These are phyloP conservation scores for Plebejus anna DNA, from an alignment of 2,888 invertebrate species.

Conservation along the genomic window DNA sequence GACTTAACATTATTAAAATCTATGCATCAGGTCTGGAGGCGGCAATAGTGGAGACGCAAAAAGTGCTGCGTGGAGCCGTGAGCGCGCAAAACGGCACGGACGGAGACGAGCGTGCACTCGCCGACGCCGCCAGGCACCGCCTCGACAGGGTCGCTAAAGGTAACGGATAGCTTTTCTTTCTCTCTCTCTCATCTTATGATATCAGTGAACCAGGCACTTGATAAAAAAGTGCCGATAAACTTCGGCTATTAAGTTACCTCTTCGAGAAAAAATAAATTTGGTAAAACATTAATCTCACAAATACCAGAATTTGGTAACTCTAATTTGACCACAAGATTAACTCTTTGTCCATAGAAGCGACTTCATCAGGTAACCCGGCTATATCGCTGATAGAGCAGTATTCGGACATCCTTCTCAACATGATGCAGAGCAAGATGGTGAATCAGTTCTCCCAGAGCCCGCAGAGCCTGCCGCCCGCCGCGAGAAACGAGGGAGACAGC, in stretches of 20 bases:
- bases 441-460: slow-evolving; percentile 63
- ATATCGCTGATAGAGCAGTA: slow-evolving; percentile 82
- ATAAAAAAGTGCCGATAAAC: too few relatives aligned
- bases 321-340: not conserved
- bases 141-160: slow-evolving; percentile 67
- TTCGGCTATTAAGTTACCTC: too few relatives aligned
- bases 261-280: too few relatives aligned
- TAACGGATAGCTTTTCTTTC: slow-evolving; percentile 36
- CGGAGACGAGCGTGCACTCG: slow-evolving; percentile 42
- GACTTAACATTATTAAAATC: too few relatives aligned
- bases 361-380: slow-evolving; percentile 57
- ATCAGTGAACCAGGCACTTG: too few relatives aligned
- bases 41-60: slow-evolving; percentile 80
- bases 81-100: slow-evolving; percentile 49
- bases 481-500: slow-evolving; percentile 59
- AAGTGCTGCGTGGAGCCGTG: slow-evolving; percentile 73
- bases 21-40: slow-evolving; percentile 70
- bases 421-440: slow-evolving; percentile 75
- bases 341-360: slow-evolving; percentile 47
- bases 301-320: too few relatives aligned
- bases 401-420: slow-evolving; percentile 81
- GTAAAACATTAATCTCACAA: too few relatives aligned
- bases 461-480: slow-evolving; percentile 60
- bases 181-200: too few relatives aligned
- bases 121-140: slow-evolving; percentile 48